Conservation (phyloP, 1,140 invertebrate species). For the Grapholita molesta region DNA sequence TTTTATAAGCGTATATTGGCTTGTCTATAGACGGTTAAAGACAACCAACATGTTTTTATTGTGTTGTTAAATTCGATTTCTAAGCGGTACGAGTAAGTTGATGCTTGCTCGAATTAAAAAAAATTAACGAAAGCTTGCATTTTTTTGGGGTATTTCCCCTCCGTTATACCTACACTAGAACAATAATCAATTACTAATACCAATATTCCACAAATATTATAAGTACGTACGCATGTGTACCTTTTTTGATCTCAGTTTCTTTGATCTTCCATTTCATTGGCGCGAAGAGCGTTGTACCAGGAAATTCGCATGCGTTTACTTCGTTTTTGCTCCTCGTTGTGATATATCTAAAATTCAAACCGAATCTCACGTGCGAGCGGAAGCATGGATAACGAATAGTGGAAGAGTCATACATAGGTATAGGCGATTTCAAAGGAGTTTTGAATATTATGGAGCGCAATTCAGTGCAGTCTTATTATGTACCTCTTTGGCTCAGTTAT, state of each 20-base stretch:
- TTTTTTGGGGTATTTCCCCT: not conserved
- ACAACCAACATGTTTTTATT: no score
- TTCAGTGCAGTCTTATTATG: no score
- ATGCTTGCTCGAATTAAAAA: no score
- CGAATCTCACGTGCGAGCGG: slow-evolving; percentile 10
- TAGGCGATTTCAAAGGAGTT: not conserved
- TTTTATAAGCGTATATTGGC: no score
- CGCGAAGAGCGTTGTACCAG: not conserved
- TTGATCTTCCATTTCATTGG: not conserved
- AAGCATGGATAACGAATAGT: not conserved
- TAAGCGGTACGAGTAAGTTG: no score
- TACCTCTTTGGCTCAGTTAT: no score
- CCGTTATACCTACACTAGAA: not conserved
- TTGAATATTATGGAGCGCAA: not conserved
- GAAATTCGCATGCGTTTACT: not conserved
- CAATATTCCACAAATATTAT: not conserved
- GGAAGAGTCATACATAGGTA: not conserved
- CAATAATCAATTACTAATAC: not conserved
- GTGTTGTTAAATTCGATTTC: no score
- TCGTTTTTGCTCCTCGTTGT: not conserved
- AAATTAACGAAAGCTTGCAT: no score
- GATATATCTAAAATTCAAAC: slow-evolving; percentile 15
- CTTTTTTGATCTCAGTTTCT: not conserved
- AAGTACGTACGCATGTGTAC: not conserved
- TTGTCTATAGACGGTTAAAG: no score